Percentiles rank a stretch among this genome's conserved stretches.
These are phyloP conservation scores for Synergus laeviventris DNA, from an alignment of 2,888 invertebrate species.

Conservation along the genomic window DNA sequence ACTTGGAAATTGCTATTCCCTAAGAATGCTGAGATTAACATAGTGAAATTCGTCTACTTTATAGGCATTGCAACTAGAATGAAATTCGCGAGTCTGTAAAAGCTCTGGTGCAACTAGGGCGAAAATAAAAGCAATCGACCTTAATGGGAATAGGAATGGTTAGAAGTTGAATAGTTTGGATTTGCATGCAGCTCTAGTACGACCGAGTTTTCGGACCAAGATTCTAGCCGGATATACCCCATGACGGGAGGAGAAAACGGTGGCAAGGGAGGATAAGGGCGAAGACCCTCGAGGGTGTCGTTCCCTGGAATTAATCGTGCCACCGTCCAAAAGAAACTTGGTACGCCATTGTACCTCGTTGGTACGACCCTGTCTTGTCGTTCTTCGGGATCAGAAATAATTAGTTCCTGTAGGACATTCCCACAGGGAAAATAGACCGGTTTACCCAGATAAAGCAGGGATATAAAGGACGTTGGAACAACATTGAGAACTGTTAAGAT, in stretches of 20 bases:
- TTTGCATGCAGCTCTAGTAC: slow-evolving; percentile 57
- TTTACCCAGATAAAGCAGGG: slow-evolving; percentile 24
- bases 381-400: slow-evolving; percentile 55
- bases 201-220: slow-evolving; percentile 56
- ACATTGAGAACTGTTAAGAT: slow-evolving; percentile 34
- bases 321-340: slow-evolving; percentile 61
- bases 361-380: slow-evolving; percentile 34
- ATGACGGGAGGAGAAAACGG: slow-evolving; percentile 42
- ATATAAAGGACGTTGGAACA: slow-evolving; percentile 16
- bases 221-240: slow-evolving; percentile 54
- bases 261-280: slow-evolving; percentile 50
- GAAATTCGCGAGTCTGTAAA: slow-evolving; percentile 24
- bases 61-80: slow-evolving; percentile 6
- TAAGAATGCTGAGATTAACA: slow-evolving; percentile 10
- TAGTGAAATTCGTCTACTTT: slow-evolving; percentile 31
- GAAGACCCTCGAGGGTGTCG: slow-evolving; percentile 63
- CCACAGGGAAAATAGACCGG: slow-evolving; percentile 24
- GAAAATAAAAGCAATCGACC: slow-evolving; percentile 35
- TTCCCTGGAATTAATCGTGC: slow-evolving; percentile 66
- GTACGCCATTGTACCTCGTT: slow-evolving; percentile 53
- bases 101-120: slow-evolving; percentile 9
- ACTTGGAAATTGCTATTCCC: background rate
- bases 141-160: slow-evolving; percentile 37
- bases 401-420: slow-evolving; percentile 53
- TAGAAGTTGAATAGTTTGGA: slow-evolving; percentile 44